phyloP scores from a whole-genome alignment of 2,113 vertebrate species.

The Fregetta grallaria region DNA sequence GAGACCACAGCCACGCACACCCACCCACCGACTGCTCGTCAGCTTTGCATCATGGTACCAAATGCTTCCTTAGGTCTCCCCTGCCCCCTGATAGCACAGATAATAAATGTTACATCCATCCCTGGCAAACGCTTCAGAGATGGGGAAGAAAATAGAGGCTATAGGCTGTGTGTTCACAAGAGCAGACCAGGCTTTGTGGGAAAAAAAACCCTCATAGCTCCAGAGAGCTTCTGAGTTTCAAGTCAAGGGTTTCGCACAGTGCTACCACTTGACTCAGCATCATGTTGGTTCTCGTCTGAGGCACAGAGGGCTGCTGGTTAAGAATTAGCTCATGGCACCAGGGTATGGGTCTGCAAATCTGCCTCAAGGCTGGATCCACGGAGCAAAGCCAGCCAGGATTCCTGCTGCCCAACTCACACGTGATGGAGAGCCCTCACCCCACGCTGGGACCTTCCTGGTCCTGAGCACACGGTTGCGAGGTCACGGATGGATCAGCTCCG shows the following conservation, averaged over 20 bases:
- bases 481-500: accelerated
- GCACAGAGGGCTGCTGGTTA: neutral
- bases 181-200: neutral
- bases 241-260: neutral
- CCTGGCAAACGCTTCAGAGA: accelerated
- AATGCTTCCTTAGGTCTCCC: neutral
- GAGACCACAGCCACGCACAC: accelerated
- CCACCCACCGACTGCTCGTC: accelerated
- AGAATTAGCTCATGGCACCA: accelerated
- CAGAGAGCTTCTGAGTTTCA: neutral
- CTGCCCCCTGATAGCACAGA: accelerated
- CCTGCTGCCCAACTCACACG: accelerated
- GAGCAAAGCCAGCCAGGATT: neutral
- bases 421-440: accelerated
- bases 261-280: neutral
- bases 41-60: neutral
- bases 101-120: accelerated
- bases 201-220: neutral
- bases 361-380: accelerated
- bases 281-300: neutral
- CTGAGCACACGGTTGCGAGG: accelerated
- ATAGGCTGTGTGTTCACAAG: accelerated
- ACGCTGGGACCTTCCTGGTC: accelerated
- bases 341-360: accelerated
- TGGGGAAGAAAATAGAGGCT: neutral